Percentiles rank a stretch among this genome's conserved stretches.
These are phyloP conservation scores for Caenorhabditis doughertyi DNA, from an alignment of 2,888 invertebrate genomes.

Conservation along the genomic window DNA sequence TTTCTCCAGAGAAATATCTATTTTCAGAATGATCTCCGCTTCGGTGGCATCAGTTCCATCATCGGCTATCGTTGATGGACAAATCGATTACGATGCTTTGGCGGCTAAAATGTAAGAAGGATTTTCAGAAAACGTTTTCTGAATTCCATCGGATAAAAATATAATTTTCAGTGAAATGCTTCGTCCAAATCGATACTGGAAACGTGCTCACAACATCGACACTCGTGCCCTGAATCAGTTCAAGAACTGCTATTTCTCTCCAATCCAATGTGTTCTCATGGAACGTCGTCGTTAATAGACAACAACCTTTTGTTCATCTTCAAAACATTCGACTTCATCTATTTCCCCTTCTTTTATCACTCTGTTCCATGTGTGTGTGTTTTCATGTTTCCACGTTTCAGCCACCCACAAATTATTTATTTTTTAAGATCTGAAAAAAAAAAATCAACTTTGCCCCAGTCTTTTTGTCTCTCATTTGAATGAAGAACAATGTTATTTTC, in stretches of 20 bases:
- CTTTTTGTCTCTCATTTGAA: slow-evolving; percentile 48
- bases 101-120: slow-evolving; percentile 43
- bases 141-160: background rate
- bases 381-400: slow-evolving; percentile 30
- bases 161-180: slow-evolving; percentile 49
- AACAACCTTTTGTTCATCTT: background rate
- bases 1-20: background rate
- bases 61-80: slow-evolving; percentile 41
- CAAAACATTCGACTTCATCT: slow-evolving; percentile 1
- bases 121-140: background rate
- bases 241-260: slow-evolving; percentile 79
- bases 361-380: slow-evolving; percentile 38
- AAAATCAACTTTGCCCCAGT: slow-evolving; percentile 28
- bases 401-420: slow-evolving; percentile 9
- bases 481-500: slow-evolving; percentile 49
- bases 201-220: slow-evolving; percentile 73
- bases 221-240: slow-evolving; percentile 76
- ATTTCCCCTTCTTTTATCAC: background rate
- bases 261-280: slow-evolving; percentile 78
- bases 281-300: slow-evolving; percentile 71
- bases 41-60: slow-evolving; percentile 33
- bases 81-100: slow-evolving; percentile 56
- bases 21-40: slow-evolving; percentile 55
- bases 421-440: slow-evolving; percentile 14
- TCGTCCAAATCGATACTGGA: slow-evolving; percentile 57